A percentile compares a stretch with the other conserved stretches of the same genome.
These are phyloP conservation scores for Saxicola maurus DNA, from an alignment of 2,797 vertebrate species.

Conservation along the genomic window DNA sequence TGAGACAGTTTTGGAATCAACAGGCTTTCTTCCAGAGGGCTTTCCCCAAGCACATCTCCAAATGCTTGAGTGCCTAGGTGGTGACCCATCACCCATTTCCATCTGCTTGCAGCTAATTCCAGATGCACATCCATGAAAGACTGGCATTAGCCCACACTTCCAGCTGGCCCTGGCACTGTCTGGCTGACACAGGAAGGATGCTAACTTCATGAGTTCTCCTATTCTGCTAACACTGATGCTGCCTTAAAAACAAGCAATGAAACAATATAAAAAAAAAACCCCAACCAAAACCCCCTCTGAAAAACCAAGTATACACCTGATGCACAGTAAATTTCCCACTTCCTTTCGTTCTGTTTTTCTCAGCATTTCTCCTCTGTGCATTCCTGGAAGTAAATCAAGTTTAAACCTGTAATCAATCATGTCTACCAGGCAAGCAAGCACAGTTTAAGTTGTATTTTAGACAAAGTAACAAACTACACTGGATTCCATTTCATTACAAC, in stretches of 20 bases:
- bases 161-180: neutral
- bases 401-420: conserved; percentile 52
- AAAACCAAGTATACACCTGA: neutral
- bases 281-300: fast-evolving
- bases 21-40: neutral
- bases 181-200: neutral
- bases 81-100: neutral
- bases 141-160: neutral
- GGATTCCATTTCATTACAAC: conserved; percentile 1
- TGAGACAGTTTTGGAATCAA: neutral
- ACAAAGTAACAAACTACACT: neutral
- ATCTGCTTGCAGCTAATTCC: neutral
- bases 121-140: neutral
- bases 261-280: neutral
- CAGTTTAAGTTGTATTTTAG: conserved; percentile 5
- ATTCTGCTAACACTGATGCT: neutral
- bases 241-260: neutral
- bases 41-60: neutral
- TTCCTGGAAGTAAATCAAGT: conserved; percentile 58
- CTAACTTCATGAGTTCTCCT: neutral
- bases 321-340: neutral
- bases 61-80: neutral
- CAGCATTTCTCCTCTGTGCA: neutral
- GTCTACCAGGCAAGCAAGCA: conserved; percentile 6
- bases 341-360: conserved; percentile 21